These are phyloP conservation scores for Stenurella melanura DNA, from an alignment of 2,888 invertebrate genomes.

Conservation along the genomic window DNA sequence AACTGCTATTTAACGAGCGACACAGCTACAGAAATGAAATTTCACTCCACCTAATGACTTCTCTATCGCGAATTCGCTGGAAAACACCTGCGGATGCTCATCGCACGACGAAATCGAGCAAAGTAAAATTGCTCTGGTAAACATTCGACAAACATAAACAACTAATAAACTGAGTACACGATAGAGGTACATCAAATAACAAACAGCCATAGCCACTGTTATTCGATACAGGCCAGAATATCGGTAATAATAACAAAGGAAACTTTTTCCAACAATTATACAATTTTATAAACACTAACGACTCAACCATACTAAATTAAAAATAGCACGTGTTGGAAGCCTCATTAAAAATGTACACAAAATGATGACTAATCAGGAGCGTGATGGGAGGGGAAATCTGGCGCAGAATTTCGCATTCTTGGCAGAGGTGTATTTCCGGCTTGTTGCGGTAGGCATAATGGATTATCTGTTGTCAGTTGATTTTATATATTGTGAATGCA, in stretches of 20 bases:
- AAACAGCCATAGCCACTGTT: background rate
- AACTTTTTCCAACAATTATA: background rate
- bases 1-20: too few relatives aligned
- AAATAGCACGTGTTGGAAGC: background rate
- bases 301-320: background rate
- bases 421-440: background rate
- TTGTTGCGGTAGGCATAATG: background rate
- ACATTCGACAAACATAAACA: constrained; percentile 8
- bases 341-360: background rate
- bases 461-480: background rate
- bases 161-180: background rate
- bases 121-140: background rate
- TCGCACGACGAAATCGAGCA: background rate
- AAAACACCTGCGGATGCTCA: background rate
- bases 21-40: too few relatives aligned
- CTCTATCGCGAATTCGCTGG: background rate
- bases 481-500: too few relatives aligned
- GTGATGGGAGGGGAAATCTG: background rate
- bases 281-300: background rate
- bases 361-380: background rate
- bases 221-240: background rate
- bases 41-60: background rate
- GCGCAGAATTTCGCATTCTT: background rate
- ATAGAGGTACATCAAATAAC: background rate
- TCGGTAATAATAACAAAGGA: background rate